Evolutionary conservation across 2,888 invertebrate species (phyloP).

Genomic region (Hartigia nigra): DNA sequence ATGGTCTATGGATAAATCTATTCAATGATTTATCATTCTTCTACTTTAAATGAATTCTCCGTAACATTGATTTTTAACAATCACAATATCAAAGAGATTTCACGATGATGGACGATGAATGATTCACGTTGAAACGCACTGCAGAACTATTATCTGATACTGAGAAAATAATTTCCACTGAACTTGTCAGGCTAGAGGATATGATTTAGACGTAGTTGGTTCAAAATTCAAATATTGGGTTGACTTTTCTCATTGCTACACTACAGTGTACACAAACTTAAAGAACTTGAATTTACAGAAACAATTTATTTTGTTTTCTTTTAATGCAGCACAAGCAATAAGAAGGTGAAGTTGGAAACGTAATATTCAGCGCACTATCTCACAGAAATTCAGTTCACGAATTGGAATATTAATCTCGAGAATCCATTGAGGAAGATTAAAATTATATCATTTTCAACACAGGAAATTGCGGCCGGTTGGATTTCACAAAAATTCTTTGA

Average conservation of each 20-base stretch:
- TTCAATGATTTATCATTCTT: neutral
- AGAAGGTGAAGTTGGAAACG: neutral
- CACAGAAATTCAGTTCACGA: neutral
- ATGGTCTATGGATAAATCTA: neutral
- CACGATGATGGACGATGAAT: neutral
- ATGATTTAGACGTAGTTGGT: neutral
- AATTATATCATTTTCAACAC: neutral
- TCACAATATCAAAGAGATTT: neutral
- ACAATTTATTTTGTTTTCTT: neutral
- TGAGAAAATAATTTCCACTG: neutral
- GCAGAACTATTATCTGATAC: neutral
- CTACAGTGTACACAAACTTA: neutral
- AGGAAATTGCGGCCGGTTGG: neutral
- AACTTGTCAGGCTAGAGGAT: neutral
- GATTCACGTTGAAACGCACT: neutral
- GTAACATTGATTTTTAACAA: neutral
- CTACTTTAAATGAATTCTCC: neutral
- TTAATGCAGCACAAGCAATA: neutral
- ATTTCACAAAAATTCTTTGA: neutral
- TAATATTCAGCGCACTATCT: neutral
- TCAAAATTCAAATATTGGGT: neutral
- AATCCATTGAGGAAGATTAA: neutral
- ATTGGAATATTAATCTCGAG: neutral
- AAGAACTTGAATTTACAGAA: neutral
- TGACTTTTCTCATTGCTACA: neutral